Percentiles rank a stretch among this genome's conserved stretches.
Evolutionary conservation across 1,140 invertebrate genomes (phyloP).

Genomic region (Alviniconcha marisindica): DNA sequence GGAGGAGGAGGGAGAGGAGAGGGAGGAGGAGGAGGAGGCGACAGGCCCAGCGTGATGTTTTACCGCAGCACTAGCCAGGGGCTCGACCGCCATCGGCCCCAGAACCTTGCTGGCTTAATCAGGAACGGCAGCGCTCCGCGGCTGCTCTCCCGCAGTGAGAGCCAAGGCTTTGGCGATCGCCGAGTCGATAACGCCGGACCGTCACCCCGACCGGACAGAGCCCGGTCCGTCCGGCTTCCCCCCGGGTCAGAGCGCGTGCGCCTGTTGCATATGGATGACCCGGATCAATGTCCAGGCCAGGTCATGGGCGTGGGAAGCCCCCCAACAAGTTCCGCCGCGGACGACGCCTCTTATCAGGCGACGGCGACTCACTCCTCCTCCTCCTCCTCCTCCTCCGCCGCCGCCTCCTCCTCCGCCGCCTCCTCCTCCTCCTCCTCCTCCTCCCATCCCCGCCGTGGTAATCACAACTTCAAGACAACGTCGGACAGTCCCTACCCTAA

Average conservation of each 20-base stretch:
- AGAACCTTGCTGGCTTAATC: background rate
- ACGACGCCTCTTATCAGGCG: background rate
- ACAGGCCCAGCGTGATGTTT: background rate
- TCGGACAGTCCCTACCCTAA: too few relatives aligned
- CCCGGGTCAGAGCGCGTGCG: background rate
- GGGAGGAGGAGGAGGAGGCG: background rate
- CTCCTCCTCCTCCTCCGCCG: too few relatives aligned
- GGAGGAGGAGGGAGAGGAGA: background rate
- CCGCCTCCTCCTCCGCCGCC: too few relatives aligned
- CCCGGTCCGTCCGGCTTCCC: background rate
- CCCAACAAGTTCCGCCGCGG: background rate
- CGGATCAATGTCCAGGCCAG: background rate
- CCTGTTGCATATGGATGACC: background rate
- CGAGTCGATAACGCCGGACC: background rate
- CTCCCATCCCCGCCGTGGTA: too few relatives aligned
- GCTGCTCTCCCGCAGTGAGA: conserved; percentile 1
- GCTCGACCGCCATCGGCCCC: background rate
- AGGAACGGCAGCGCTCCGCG: background rate
- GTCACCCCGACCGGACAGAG: background rate
- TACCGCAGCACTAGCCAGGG: conserved; percentile 4
- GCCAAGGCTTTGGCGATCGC: conserved; percentile 3
- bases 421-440: too few relatives aligned
- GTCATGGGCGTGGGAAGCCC: background rate
- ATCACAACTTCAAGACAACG: too few relatives aligned
- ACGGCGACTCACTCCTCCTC: background rate